A percentile compares a stretch with the other conserved stretches of the same genome.
These are phyloP conservation scores for Pavo muticus DNA, from an alignment of 2,113 vertebrate genomes.

Conservation along the genomic window DNA sequence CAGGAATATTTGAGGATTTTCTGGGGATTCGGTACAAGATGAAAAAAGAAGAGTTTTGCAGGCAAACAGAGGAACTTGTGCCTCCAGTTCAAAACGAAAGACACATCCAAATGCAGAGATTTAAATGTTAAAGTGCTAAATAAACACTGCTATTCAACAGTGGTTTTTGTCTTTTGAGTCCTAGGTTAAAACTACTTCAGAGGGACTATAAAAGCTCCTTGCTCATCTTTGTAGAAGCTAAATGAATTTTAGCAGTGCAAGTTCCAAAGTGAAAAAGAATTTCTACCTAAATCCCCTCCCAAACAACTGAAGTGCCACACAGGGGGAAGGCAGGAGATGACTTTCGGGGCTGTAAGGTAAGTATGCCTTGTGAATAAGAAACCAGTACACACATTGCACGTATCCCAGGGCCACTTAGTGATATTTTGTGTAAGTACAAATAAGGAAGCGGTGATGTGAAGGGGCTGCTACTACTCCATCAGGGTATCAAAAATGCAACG, in stretches of 20 bases:
- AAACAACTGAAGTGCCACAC: not conserved
- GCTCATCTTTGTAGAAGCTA: slow-evolving; percentile 40
- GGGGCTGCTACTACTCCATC: not conserved
- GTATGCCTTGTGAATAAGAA: not conserved
- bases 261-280: not conserved
- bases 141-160: slow-evolving; percentile 58
- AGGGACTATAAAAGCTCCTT: not conserved
- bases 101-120: slow-evolving; percentile 64
- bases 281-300: not conserved
- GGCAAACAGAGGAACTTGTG: slow-evolving; percentile 62
- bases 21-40: slow-evolving; percentile 74
- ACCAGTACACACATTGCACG: not conserved
- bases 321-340: not conserved
- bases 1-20: slow-evolving; percentile 82
- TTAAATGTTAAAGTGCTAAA: slow-evolving; percentile 66
- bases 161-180: slow-evolving; percentile 48
- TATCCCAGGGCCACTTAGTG: not conserved
- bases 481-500: not conserved
- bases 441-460: fast-evolving
- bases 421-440: not conserved
- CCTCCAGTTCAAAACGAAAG: slow-evolving; percentile 75
- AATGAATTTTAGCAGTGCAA: not conserved
- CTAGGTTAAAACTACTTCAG: slow-evolving; percentile 62
- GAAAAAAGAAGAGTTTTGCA: slow-evolving; percentile 63
- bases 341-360: not conserved